Base-by-base conservation (phyloP, 2,113 vertebrate genomes). In the Corythaeola cristata region DNA sequence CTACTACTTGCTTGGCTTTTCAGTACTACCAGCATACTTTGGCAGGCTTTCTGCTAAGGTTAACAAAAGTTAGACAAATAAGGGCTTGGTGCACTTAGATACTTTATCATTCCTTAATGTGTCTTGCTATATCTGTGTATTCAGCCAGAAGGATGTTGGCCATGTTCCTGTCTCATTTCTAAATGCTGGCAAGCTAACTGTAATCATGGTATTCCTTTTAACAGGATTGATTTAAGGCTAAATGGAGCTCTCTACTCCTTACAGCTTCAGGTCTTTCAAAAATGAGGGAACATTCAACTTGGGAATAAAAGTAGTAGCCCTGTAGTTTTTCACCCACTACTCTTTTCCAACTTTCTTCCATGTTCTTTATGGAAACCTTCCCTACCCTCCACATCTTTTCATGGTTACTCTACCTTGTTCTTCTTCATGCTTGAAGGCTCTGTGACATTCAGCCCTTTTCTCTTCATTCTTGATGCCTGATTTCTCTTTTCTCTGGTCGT, bases 51-150 rank as follows among this genome's bases (percentile, higher is more conserved):
- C 76, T 94, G 76, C 67, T 84, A 95, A 95, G 75, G 79, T 94
- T 96, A 95, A 95, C 82, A 80, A 28, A 97, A 91, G 90, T 94
- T 92, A 88, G 81, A 96, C 90, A 96, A 95, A 93, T 90, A 96
- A 90, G 63, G 49, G 35, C 76, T 90, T 94, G 85, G 62, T 95
- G 89, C 76, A 72, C 84, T 91, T 62, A 88, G 83, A 62, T 88
- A 83, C 32, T 96, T 96, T 87, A 95, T 96, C 71, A 81, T 97
- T 94, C 90, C 6, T 4, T 95, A 94, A 88, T 77, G 47, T 87
- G 77, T 89, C 58, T 93, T 3, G 0, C 30, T 93, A 2, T 89
- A 88, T 84, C 84, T 80, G 73, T 81, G 60, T 85, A 67, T 93
- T 90, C 89, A 94, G 94, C 93, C 86, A 94, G 81, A 86, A 93